Conservation (phyloP, 2,113 vertebrate genomes). For the Oreotrochilus melanogaster region DNA sequence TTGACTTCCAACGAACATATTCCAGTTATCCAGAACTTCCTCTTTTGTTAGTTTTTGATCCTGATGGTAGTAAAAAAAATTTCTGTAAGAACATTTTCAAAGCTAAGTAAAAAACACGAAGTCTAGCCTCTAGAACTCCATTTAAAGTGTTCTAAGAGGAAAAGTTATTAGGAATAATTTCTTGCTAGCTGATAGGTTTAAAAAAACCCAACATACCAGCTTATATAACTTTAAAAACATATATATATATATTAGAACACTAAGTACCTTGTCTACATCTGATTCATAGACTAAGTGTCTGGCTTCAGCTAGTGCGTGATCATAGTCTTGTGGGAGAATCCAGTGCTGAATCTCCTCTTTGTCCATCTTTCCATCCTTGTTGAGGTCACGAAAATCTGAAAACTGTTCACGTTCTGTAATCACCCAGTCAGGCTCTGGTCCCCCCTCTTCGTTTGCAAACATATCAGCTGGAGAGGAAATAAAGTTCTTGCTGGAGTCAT, state of each 20-base stretch:
- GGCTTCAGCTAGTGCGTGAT: slow-evolving; percentile 95
- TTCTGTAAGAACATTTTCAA: background rate
- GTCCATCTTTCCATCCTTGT: slow-evolving; percentile 98
- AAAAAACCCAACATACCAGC: background rate
- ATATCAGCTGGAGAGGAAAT: slow-evolving; percentile 87
- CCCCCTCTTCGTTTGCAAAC: slow-evolving; percentile 93
- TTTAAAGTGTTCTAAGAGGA: background rate
- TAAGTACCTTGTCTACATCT: slow-evolving; percentile 89
- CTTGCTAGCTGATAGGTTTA: background rate
- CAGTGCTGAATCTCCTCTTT: slow-evolving; percentile 94
- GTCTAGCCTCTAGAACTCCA: background rate
- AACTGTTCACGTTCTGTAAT: slow-evolving; percentile 94
- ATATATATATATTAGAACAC: background rate
- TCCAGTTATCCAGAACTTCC: slow-evolving; percentile 97
- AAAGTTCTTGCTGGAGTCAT: background rate
- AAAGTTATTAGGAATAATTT: background rate
- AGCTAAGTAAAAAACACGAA: background rate
- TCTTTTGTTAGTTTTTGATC: slow-evolving; percentile 93
- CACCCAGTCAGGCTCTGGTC: slow-evolving; percentile 96
- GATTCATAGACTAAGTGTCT: slow-evolving; percentile 95
- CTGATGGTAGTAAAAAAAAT: slow-evolving; percentile 71
- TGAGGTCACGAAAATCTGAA: slow-evolving; percentile 92
- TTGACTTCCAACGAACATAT: slow-evolving; percentile 99
- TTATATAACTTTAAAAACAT: background rate
- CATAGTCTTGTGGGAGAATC: slow-evolving; percentile 97